Conservation (phyloP, 2,113 vertebrate species). For the Furnarius figulus region DNA sequence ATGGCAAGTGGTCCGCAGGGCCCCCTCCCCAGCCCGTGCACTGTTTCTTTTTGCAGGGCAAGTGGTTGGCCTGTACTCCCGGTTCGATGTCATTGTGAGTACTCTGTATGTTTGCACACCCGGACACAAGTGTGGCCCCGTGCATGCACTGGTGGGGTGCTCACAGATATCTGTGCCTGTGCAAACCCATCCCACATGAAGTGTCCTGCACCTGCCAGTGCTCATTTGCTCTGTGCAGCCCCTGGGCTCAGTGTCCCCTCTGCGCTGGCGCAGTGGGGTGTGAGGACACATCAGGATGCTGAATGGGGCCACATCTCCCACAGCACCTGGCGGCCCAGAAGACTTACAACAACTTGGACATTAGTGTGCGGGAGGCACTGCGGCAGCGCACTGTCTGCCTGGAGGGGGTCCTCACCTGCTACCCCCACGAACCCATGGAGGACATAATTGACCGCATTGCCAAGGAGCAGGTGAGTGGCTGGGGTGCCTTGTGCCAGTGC, state of each 20-base stretch:
- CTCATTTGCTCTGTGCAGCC: not conserved
- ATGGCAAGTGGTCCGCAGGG: not conserved
- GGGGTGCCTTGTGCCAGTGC: accelerated
- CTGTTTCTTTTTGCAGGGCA: slow-evolving; percentile 74
- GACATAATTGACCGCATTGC: slow-evolving; percentile 86
- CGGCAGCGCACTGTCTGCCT: slow-evolving; percentile 75
- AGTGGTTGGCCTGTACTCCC: slow-evolving; percentile 92
- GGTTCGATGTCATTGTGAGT: slow-evolving; percentile 97
- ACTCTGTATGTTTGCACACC: not conserved
- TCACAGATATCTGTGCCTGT: accelerated
- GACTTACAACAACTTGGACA: slow-evolving; percentile 90
- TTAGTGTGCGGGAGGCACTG: slow-evolving; percentile 85
- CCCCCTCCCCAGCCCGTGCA: not conserved
- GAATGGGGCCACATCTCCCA: not conserved
- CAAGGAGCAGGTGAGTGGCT: slow-evolving; percentile 79
- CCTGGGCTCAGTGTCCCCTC: not conserved
- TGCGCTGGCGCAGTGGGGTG: not conserved
- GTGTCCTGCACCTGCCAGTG: accelerated
- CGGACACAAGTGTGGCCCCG: not conserved
- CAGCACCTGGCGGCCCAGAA: slow-evolving; percentile 92
- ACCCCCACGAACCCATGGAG: slow-evolving; percentile 85
- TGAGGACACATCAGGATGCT: accelerated
- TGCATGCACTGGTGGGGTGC: not conserved
- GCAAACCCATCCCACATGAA: not conserved
- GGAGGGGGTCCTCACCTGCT: slow-evolving; percentile 91